A percentile compares a stretch with the other conserved stretches of the same genome.
Evolutionary conservation across 2,888 invertebrate species (phyloP).

Genomic region (Chesias legatella): DNA sequence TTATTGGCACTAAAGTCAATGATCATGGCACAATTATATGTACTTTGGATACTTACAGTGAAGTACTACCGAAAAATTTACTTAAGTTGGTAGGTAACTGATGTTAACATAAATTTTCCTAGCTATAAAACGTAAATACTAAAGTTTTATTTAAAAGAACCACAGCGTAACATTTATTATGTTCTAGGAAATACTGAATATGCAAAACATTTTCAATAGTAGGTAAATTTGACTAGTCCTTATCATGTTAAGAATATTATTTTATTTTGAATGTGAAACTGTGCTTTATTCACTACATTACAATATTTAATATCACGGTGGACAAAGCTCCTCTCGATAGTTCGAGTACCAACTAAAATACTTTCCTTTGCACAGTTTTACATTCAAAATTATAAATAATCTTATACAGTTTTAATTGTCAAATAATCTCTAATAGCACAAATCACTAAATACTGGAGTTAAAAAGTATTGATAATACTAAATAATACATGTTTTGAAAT

Average conservation of each 20-base stretch:
- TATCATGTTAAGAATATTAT: slow-evolving; percentile 53
- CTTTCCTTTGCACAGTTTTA: slow-evolving; percentile 67
- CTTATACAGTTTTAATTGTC: neutral
- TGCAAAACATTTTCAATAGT: no score
- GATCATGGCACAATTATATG: slow-evolving; percentile 73
- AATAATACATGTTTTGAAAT: slow-evolving; percentile 24
- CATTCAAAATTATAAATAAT: slow-evolving; percentile 49
- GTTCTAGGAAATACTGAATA: slow-evolving; percentile 71
- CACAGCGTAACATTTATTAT: no score
- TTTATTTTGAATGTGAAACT: slow-evolving; percentile 62
- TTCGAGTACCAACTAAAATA: slow-evolving; percentile 48
- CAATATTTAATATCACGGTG: slow-evolving; percentile 66
- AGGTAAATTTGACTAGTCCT: no score
- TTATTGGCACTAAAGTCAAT: slow-evolving; percentile 79
- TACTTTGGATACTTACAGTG: slow-evolving; percentile 60
- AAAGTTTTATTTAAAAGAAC: slow-evolving; percentile 22
- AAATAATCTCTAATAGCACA: slow-evolving; percentile 18
- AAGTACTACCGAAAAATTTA: slow-evolving; percentile 44
- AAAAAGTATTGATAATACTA: slow-evolving; percentile 15
- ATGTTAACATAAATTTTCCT: slow-evolving; percentile 44
- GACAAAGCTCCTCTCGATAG: slow-evolving; percentile 59
- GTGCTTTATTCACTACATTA: slow-evolving; percentile 62
- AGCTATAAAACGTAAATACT: slow-evolving; percentile 59
- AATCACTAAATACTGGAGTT: no score
- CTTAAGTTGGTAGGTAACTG: slow-evolving; percentile 39